A percentile compares a stretch with the other conserved stretches of the same genome.
Conservation (phyloP, 1,140 invertebrate genomes). For the Adoxophyes honmai region DNA sequence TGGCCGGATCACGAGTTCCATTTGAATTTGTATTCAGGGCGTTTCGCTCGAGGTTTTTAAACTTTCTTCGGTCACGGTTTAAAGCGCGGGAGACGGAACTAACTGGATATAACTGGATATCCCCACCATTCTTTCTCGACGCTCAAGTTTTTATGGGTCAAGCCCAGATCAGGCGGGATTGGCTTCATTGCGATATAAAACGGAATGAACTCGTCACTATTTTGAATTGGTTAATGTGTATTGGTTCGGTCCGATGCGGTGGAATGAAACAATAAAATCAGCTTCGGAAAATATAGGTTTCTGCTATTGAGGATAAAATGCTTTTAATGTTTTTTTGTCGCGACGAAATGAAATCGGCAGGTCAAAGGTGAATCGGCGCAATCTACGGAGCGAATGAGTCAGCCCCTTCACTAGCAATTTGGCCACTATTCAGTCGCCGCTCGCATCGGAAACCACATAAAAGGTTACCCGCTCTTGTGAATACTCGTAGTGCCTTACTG, state of each 20-base stretch:
- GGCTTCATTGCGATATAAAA: constrained; percentile 39
- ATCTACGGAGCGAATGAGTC: constrained; percentile 41
- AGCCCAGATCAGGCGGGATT: constrained; percentile 62
- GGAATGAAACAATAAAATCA: no score
- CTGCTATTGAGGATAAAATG: not conserved
- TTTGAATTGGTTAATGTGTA: constrained; percentile 32
- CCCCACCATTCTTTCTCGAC: constrained; percentile 52
- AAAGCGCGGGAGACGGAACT: constrained; percentile 54
- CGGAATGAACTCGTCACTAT: constrained; percentile 32
- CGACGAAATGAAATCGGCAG: constrained; percentile 3
- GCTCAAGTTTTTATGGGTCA: constrained; percentile 68
- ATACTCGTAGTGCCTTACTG: not conserved
- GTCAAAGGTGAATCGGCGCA: constrained; percentile 32
- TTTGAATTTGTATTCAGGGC: constrained; percentile 58
- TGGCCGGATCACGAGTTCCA: constrained; percentile 36
- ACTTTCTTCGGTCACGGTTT: constrained; percentile 54
- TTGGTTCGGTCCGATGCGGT: no score
- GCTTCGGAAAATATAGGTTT: no score
- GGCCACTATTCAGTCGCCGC: constrained; percentile 44
- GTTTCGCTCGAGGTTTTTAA: constrained; percentile 52
- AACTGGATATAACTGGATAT: constrained; percentile 64
- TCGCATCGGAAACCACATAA: constrained; percentile 49
- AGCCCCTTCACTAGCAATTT: constrained; percentile 57
- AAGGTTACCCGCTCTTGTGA: constrained; percentile 35
- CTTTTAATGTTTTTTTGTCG: constrained; percentile 14